Percentiles rank a stretch among this genome's conserved stretches.
phyloP scores from a whole-genome alignment of 2,113 vertebrate genomes.

The Antigone vipio region DNA sequence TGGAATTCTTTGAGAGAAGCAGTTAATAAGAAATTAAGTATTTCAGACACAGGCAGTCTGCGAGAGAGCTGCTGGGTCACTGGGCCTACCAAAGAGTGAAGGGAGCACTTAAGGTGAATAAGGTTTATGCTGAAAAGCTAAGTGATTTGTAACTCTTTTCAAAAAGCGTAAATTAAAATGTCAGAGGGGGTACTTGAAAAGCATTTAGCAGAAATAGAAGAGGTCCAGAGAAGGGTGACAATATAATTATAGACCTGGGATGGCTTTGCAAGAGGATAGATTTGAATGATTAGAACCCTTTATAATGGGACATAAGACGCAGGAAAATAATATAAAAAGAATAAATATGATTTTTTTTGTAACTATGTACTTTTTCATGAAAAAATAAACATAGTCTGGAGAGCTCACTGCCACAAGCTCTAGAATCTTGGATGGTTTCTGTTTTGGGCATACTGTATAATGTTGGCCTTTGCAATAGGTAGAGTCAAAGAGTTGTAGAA shows the following conservation, averaged over 20 bases:
- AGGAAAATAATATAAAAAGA: not conserved
- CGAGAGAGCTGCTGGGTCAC: not conserved
- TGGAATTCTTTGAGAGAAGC: not conserved
- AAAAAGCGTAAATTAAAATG: conserved; percentile 11
- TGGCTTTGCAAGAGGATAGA: not conserved
- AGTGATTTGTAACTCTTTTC: not conserved
- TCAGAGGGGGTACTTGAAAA: conserved; percentile 2
- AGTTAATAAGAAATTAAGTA: conserved; percentile 23
- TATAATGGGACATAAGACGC: not conserved
- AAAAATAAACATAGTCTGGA: not conserved
- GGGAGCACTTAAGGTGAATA: not conserved
- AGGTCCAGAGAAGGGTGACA: conserved; percentile 6
- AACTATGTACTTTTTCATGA: not conserved
- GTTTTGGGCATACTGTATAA: not conserved
- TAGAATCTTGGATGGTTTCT: not conserved
- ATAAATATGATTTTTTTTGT: not conserved
- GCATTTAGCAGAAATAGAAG: conserved; percentile 7
- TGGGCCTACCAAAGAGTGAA: not conserved
- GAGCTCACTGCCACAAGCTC: not conserved
- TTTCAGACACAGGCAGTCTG: not conserved
- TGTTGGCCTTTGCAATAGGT: not conserved
- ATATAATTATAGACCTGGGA: not conserved
- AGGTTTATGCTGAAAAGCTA: conserved; percentile 1
- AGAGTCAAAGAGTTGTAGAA: not conserved
- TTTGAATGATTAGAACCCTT: not conserved